Evolutionary conservation across 2,113 vertebrate species (phyloP), one percentile per base, ranked within the genome.

Genomic region (Anguilla japonica): DNA sequence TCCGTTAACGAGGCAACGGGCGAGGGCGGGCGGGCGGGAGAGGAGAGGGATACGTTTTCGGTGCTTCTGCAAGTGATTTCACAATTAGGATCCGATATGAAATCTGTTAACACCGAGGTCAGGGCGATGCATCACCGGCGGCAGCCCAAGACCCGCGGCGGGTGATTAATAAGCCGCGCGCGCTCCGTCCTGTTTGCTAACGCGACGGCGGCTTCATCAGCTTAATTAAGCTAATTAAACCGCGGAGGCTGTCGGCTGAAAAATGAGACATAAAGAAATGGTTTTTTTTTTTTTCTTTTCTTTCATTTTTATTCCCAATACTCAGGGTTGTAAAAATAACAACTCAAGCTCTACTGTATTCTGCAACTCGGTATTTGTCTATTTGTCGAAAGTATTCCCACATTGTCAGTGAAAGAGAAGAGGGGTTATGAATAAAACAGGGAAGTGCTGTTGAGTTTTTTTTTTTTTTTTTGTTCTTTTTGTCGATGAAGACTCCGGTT

Each of bases 191-290:
- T 57, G 14, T 26, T 46, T 4, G 16, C 15, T 56, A 83, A 57
- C 26, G 34, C n/a, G 7, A 18, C 22, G n/a, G 60, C 20, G 20
- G 40, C 39, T 86, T 78, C 53, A 34, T 40, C 26, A 29, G 40
- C 43, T 81, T 86, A 86, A 86, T 86, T 63, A 86, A 82, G 79
- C 57, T 11, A 86, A 86, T 16, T 46, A 46, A 81, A 78, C 79
- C 60, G 78, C 39, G 41, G 15, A 29, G 46, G 29, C 39, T 22
- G 15, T 50, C 15, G 79, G 50, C 41, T 81, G 50, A 20, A 13
- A 80, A 39, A 56, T 34, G 56, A 57, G 53, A 8, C 46, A 46
- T 40, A 18, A 53, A 39, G 79, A 80, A 60, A 18, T 60, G 56
- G 1, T 26, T 22, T 15, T 15, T 15, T 6, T 56, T 56, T 56